Percentiles rank a stretch among this genome's conserved stretches.
phyloP scores from a whole-genome alignment of 2,888 invertebrate genomes.

The Scaptomyza cyrtandrae region DNA sequence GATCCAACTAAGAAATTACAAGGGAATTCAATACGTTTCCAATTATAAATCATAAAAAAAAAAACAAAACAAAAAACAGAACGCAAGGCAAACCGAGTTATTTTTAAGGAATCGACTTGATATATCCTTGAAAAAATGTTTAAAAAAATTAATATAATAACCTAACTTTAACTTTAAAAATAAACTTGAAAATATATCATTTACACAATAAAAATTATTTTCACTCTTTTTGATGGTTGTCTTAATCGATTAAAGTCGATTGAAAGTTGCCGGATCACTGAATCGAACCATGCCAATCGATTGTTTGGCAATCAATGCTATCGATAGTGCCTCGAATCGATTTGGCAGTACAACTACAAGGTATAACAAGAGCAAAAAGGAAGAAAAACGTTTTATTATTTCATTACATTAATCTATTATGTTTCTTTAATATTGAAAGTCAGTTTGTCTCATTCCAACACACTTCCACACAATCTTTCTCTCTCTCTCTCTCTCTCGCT shows the following conservation, averaged over 20 bases:
- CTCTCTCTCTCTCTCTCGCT: not conserved
- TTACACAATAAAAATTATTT: too few relatives aligned
- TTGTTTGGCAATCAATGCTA: too few relatives aligned
- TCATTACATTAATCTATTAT: constrained; percentile 43
- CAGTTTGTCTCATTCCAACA: not conserved
- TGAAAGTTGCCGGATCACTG: too few relatives aligned
- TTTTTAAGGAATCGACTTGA: not conserved
- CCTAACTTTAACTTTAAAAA: too few relatives aligned
- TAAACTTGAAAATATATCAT: too few relatives aligned
- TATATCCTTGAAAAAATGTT: constrained; percentile 5
- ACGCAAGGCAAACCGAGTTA: not conserved
- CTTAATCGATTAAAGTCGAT: too few relatives aligned
- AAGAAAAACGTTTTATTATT: constrained; percentile 36
- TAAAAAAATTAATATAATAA: not conserved
- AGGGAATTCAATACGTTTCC: constrained; percentile 43
- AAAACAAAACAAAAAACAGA: not conserved
- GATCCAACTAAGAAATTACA: constrained; percentile 47
- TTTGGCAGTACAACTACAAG: not conserved
- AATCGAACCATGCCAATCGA: too few relatives aligned
- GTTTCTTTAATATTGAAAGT: constrained; percentile 18
- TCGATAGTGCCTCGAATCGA: too few relatives aligned
- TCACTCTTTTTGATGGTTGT: too few relatives aligned
- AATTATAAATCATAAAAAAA: constrained; percentile 31
- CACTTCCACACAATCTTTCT: not conserved
- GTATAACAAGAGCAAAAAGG: constrained; percentile 3